phyloP scores from a whole-genome alignment of 2,113 vertebrate genomes.

The Cyanoliseus patagonus region DNA sequence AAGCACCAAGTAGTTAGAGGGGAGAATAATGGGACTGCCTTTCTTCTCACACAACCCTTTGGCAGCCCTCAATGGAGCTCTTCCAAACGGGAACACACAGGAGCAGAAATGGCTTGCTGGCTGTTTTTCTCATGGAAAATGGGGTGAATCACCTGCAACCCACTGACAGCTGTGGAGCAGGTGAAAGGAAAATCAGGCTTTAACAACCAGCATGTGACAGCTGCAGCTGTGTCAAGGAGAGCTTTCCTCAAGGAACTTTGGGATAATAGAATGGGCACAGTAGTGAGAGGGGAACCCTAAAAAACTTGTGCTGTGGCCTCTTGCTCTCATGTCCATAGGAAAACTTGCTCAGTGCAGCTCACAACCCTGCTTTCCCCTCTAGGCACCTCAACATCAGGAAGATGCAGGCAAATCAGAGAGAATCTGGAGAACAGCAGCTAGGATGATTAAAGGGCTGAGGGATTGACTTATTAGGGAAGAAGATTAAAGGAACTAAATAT shows the following conservation, averaged over 20 bases:
- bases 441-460: constrained; percentile 66
- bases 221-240: background rate
- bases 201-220: background rate
- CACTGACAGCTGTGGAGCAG: background rate
- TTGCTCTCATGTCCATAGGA: background rate
- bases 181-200: background rate
- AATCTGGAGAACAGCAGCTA: constrained; percentile 41
- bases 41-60: background rate
- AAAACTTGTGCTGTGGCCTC: background rate
- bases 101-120: background rate
- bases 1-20: background rate
- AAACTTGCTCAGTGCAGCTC: background rate
- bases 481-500: constrained; percentile 72
- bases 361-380: background rate
- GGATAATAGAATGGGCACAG: background rate
- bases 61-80: background rate
- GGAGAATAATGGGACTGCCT: background rate
- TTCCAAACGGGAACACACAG: background rate
- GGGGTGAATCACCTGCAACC: background rate
- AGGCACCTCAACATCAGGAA: background rate
- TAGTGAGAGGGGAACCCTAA: background rate
- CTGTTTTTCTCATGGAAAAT: background rate
- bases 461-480: constrained; percentile 55
- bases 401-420: constrained; percentile 48
- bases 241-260: background rate